Base-by-base conservation (phyloP, 1,140 invertebrate species). In the Drosophila novamexicana region DNA sequence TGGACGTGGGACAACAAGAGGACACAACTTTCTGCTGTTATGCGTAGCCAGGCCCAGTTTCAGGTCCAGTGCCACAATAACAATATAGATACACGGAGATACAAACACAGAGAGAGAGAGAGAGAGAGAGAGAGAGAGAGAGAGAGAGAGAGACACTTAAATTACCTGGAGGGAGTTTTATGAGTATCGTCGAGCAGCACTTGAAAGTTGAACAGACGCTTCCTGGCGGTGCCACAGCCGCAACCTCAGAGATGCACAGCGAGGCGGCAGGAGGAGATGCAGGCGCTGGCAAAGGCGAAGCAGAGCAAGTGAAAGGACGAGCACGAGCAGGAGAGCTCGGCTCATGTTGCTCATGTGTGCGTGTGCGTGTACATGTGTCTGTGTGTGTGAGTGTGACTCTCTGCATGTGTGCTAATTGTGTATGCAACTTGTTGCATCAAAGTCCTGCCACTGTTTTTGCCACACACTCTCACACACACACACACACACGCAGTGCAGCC, bases 161-260 rank as follows among this genome's bases (percentile, higher is more conserved):
- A 86, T 88, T 86, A 86, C 82, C 82, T 86, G 82, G 83, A 86
- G 82, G 82, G 82, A 86, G 88, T 86, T 86, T 86, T 88, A 88
- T 86, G 83, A 86, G 83, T 86, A 86, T 86, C 82, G 83, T 82
- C 57, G 72, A 73, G 65, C 83, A 77, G 75, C 82, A 86, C 83
- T 86, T 86, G 82, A 77, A 86, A 86, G 82, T 86, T 86, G 81
- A 86, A 82, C 83, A 86, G 83, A 82, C 83, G 83, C 82, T 85
- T 85, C 79, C 82, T 74, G 64, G 50, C 62, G 52, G 16, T 54
- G 49, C n/a, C 45, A 29, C 45, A 34, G 52, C 59, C 32, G 36
- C 54, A 54, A n/a, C 64, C n/a, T 44, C 22, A 40, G 39, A 37
- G n/a, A 36, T 37, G 18, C 32, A n/a, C 29, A 54, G 53, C 56